These are phyloP conservation scores for Drosophila sordidula DNA, from an alignment of 2,888 invertebrate species.

Conservation along the genomic window DNA sequence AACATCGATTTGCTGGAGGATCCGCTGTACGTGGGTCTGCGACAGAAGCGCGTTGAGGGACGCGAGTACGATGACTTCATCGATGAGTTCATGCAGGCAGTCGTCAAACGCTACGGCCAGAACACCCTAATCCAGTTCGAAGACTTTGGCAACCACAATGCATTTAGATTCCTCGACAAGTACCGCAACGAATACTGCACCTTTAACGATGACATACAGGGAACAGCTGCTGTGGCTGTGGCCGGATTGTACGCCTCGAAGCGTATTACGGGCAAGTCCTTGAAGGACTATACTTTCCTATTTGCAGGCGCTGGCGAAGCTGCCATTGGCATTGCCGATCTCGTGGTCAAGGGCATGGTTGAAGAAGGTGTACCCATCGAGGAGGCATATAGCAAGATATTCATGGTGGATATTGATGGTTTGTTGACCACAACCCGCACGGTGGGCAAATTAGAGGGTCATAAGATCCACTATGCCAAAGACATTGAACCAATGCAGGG, in stretches of 20 bases:
- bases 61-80: slow-evolving; percentile 95
- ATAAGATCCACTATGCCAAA: slow-evolving; percentile 91
- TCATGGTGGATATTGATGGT: slow-evolving; percentile 98
- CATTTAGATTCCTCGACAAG: slow-evolving; percentile 96
- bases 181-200: slow-evolving; percentile 97
- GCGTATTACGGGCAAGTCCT: slow-evolving; percentile 87
- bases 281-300: slow-evolving; percentile 94
- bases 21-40: slow-evolving; percentile 96
- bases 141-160: slow-evolving; percentile 98
- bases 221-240: slow-evolving; percentile 97
- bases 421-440: slow-evolving; percentile 90
- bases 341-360: slow-evolving; percentile 95
- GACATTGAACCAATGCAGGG: slow-evolving; percentile 91
- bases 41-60: slow-evolving; percentile 93
- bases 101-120: slow-evolving; percentile 94
- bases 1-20: slow-evolving; percentile 95
- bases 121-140: slow-evolving; percentile 96
- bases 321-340: slow-evolving; percentile 95
- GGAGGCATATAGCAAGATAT: slow-evolving; percentile 95
- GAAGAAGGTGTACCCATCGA: slow-evolving; percentile 87
- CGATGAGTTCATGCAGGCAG: slow-evolving; percentile 98
- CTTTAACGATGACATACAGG: slow-evolving; percentile 99
- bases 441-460: slow-evolving; percentile 88
- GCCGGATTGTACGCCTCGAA: slow-evolving; percentile 90
- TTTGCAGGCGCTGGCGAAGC: slow-evolving; percentile 98